Percentiles rank a stretch among this genome's conserved stretches.
phyloP scores from a whole-genome alignment of 1,140 invertebrate species.

The Brachionus calyciflorus region DNA sequence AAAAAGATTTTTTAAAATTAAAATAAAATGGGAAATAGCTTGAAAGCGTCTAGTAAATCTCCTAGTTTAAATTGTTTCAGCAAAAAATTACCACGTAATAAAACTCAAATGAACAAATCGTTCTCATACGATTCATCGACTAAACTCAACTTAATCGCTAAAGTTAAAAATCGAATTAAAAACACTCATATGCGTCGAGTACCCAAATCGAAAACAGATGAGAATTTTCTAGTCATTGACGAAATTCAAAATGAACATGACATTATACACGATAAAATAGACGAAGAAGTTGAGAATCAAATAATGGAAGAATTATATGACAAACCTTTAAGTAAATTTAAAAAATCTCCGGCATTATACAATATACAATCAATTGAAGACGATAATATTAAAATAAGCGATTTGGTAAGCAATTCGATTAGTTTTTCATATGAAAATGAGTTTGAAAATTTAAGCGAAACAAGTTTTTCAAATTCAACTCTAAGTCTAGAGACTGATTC shows the following conservation, averaged over 20 bases:
- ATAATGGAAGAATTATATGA: background rate
- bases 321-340: background rate
- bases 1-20: background rate
- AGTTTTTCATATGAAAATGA: background rate
- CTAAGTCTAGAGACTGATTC: background rate
- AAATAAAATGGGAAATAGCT: constrained; percentile 23
- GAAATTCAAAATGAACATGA: background rate
- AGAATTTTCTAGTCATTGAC: constrained; percentile 19
- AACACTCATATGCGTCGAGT: background rate
- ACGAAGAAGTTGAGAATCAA: background rate
- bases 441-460: background rate
- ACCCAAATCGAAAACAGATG: constrained; percentile 1
- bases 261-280: background rate
- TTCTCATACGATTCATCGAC: constrained; percentile 7
- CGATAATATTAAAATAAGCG: constrained; percentile 1
- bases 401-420: background rate
- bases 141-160: background rate
- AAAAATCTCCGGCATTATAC: constrained; percentile 29
- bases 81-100: background rate
- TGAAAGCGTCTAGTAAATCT: background rate
- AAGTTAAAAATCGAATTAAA: constrained; percentile 11
- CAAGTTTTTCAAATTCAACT: background rate
- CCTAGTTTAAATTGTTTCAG: constrained; percentile 18
- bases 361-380: constrained; percentile 22
- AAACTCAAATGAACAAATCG: background rate